Evolutionary conservation across 92 coral and sea anemone species (phyloP).

Genomic region (Diadumene lineata): DNA sequence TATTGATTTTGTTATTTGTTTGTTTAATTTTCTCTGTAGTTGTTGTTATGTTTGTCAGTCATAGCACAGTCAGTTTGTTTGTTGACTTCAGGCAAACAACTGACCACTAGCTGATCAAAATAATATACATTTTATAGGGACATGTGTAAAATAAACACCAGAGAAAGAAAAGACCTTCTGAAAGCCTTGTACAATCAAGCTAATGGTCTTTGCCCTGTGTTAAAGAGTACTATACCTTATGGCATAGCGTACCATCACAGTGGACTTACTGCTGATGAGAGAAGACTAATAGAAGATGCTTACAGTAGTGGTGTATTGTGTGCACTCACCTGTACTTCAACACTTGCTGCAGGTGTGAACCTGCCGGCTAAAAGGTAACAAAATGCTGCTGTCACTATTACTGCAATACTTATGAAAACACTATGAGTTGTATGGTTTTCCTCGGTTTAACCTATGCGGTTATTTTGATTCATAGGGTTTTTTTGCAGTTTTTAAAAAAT

Average conservation of each 20-base stretch:
- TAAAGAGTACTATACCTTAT: conserved; percentile 69
- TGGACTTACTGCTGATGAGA: conserved; percentile 95
- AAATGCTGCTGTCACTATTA: no score
- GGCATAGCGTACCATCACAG: conserved; percentile 96
- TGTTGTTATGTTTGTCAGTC: no score
- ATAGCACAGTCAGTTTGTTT: not conserved
- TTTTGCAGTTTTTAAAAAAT: no score
- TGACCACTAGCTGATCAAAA: not conserved
- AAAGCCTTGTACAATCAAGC: conserved; percentile 81
- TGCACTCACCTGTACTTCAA: conserved; percentile 92
- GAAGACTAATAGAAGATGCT: conserved; percentile 90
- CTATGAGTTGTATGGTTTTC: no score
- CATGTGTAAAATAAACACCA: conserved; percentile 60
- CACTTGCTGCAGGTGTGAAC: conserved; percentile 97
- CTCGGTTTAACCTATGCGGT: no score
- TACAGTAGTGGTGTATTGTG: conserved; percentile 91
- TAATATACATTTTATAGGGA: conserved; percentile 35
- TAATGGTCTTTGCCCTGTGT: conserved; percentile 77
- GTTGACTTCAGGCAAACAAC: not conserved
- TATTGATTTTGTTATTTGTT: no score
- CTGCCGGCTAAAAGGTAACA: conserved; percentile 97
- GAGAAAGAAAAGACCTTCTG: conserved; percentile 65
- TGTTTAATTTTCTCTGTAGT: no score
- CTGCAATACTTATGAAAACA: no score
- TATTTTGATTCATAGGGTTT: no score